phyloP scores from a whole-genome alignment of 2,797 vertebrate species.

The Sarcoramphus papa region DNA sequence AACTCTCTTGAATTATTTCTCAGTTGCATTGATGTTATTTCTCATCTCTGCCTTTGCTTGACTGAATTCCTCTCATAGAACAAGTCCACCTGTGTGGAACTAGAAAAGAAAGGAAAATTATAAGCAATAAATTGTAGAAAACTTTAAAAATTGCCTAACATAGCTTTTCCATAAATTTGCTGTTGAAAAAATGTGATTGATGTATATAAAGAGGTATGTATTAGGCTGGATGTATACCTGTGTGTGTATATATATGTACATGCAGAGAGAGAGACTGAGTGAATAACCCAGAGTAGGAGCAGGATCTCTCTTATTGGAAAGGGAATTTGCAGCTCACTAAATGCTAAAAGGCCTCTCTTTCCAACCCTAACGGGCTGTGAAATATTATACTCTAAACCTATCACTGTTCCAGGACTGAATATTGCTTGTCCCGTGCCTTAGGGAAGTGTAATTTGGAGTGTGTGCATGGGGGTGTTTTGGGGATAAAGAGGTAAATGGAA shows the following conservation, averaged over 20 bases:
- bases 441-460: not conserved
- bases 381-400: slow-evolving; percentile 13
- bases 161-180: not conserved
- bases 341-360: not conserved
- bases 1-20: not conserved
- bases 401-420: not conserved
- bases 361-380: not conserved
- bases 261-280: not conserved
- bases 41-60: not conserved
- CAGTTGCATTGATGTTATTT: not conserved
- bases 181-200: not conserved
- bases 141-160: not conserved
- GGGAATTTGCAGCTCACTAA: not conserved
- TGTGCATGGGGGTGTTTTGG: not conserved
- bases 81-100: not conserved
- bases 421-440: not conserved
- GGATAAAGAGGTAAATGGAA: not conserved
- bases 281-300: not conserved
- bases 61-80: not conserved
- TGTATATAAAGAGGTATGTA: not conserved
- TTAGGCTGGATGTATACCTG: not conserved
- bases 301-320: not conserved
- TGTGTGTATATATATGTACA: rapidly evolving
- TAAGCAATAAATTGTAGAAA: not conserved
- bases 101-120: not conserved